Evolutionary conservation across 2,113 vertebrate species (phyloP).

Genomic region (Notarius lentiginosus): DNA sequence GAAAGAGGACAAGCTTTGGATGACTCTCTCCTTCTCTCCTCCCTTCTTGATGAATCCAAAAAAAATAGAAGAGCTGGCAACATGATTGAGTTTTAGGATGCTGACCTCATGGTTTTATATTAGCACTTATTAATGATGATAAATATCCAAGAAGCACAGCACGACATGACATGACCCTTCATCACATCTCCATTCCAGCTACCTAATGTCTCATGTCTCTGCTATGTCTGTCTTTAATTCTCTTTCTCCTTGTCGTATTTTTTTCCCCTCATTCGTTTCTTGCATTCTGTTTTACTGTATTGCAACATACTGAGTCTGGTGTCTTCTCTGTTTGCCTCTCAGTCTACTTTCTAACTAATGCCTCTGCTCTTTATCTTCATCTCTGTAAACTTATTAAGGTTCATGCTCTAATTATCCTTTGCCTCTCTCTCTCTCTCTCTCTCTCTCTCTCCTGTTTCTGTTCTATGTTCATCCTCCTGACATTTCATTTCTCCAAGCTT

Average conservation of each 20-base stretch:
- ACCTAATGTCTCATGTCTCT: neutral
- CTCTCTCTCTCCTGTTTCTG: slow-evolving; percentile 30
- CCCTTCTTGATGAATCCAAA: slow-evolving; percentile 28
- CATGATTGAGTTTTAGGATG: slow-evolving; percentile 39
- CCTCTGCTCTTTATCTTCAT: neutral
- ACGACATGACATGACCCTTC: neutral
- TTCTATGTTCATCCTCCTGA: neutral
- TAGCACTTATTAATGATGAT: slow-evolving; percentile 49
- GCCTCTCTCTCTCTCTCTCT: neutral
- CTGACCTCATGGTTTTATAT: slow-evolving; percentile 49
- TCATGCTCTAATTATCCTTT: neutral
- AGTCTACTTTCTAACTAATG: neutral
- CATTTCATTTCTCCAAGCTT: neutral
- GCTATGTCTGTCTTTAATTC: neutral
- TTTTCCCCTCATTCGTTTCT: neutral
- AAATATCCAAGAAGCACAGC: slow-evolving; percentile 31
- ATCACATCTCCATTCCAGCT: slow-evolving; percentile 36
- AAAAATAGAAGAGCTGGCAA: slow-evolving; percentile 30
- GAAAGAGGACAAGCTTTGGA: neutral
- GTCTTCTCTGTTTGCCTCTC: neutral
- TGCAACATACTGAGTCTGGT: neutral
- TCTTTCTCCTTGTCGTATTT: neutral
- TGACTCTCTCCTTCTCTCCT: slow-evolving; percentile 30
- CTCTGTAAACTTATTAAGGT: neutral
- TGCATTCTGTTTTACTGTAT: neutral